Evolutionary conservation across 1,140 invertebrate genomes (phyloP).

Genomic region (Drosophila equinoxialis): DNA sequence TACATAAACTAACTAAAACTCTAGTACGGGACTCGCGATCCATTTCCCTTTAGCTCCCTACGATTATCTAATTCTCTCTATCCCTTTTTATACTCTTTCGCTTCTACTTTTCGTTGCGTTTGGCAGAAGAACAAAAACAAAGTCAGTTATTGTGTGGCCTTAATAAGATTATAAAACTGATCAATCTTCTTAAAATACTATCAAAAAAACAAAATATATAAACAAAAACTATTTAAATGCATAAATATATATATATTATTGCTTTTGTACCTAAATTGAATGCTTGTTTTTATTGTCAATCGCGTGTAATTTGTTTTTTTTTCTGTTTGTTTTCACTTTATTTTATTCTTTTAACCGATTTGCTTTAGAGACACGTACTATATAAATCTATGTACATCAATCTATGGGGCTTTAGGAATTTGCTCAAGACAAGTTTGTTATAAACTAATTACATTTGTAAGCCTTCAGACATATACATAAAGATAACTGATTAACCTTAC

Average conservation of each 20-base stretch:
- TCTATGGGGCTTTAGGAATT: slow-evolving; percentile 14
- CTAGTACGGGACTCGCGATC: slow-evolving; percentile 16
- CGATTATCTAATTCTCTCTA: not conserved
- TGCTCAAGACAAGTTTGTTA: slow-evolving; percentile 12
- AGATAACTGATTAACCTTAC: slow-evolving; percentile 26
- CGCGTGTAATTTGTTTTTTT: slow-evolving; percentile 20
- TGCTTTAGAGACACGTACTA: slow-evolving; percentile 35
- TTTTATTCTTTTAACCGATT: slow-evolving; percentile 17
- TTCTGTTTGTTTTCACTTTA: not conserved
- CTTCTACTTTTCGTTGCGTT: slow-evolving; percentile 48
- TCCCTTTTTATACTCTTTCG: slow-evolving; percentile 6
- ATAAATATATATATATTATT: slow-evolving; percentile 59
- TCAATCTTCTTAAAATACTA: slow-evolving; percentile 48
- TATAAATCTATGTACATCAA: slow-evolving; percentile 11
- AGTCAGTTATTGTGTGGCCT: slow-evolving; percentile 77
- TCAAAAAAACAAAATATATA: slow-evolving; percentile 43
- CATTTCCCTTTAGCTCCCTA: slow-evolving; percentile 36
- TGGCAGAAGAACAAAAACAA: slow-evolving; percentile 29
- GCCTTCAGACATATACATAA: slow-evolving; percentile 27
- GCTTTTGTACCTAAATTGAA: slow-evolving; percentile 80
- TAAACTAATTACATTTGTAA: slow-evolving; percentile 11
- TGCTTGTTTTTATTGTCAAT: slow-evolving; percentile 67
- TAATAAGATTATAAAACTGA: slow-evolving; percentile 77
- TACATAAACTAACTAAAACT: slow-evolving; percentile 32
- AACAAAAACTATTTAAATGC: slow-evolving; percentile 38